These are phyloP conservation scores for Propithecus perrieri DNA, from an alignment of 2,797 vertebrate genomes.

Conservation along the genomic window DNA sequence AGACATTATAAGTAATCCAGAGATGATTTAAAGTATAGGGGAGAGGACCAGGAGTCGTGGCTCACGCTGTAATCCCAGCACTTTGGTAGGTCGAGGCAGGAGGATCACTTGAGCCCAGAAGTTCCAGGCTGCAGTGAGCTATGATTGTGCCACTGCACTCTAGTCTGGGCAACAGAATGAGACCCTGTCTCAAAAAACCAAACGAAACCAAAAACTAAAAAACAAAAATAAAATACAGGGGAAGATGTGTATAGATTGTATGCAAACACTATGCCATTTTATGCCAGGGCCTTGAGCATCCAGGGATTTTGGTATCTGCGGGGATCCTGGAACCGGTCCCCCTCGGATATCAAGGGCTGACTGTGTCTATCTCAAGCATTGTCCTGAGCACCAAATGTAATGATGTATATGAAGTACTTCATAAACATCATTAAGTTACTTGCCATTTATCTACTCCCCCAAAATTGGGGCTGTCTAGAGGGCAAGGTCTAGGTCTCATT, in stretches of 20 bases:
- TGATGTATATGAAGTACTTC: not conserved
- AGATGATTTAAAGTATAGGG: not conserved
- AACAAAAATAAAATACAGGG: not conserved
- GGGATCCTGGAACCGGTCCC: no score
- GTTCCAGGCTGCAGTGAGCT: not conserved
- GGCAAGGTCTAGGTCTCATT: not conserved
- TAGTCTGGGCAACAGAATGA: not conserved
- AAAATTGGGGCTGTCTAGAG: not conserved
- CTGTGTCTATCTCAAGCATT: not conserved
- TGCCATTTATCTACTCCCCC: not conserved
- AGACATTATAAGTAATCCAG: not conserved
- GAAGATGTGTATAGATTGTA: not conserved
- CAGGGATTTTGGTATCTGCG: not conserved
- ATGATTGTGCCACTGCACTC: not conserved
- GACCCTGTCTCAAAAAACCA: not conserved
- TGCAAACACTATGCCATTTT: not conserved
- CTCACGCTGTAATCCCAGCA: not conserved
- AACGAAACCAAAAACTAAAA: not conserved
- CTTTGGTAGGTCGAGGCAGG: not conserved
- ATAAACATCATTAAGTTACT: not conserved
- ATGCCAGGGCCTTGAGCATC: not conserved
- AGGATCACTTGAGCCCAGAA: not conserved
- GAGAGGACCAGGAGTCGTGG: not conserved
- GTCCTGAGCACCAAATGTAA: not conserved
- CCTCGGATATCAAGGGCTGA: no score